phyloP scores from a whole-genome alignment of 2,888 invertebrate genomes.

The Scelioninae gen. 2 region DNA sequence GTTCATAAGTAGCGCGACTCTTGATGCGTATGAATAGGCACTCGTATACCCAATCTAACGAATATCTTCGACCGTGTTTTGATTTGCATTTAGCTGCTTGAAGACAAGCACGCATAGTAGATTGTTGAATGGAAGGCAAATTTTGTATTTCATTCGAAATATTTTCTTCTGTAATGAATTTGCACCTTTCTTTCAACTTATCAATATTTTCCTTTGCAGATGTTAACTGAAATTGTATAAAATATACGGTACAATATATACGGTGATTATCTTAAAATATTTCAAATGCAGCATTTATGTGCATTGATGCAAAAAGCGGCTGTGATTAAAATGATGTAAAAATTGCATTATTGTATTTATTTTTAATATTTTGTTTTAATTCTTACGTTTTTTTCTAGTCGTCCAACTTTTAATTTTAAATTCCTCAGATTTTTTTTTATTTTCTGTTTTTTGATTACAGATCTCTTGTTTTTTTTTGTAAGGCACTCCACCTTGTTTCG shows the following conservation, averaged over 20 bases:
- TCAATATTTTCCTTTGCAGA: constrained; percentile 10
- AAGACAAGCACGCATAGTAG: not conserved
- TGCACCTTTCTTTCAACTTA: not conserved
- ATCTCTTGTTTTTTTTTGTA: constrained; percentile 10
- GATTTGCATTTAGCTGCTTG: constrained; percentile 4
- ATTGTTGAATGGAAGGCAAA: constrained; percentile 14
- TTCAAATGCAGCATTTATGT: too few relatives aligned
- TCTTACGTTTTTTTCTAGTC: constrained; percentile 11
- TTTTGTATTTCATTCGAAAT: constrained; percentile 15
- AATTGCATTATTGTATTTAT: not conserved
- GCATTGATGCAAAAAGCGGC: too few relatives aligned
- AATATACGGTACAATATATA: too few relatives aligned
- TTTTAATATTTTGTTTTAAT: too few relatives aligned
- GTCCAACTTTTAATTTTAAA: constrained; percentile 8
- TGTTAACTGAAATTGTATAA: not conserved
- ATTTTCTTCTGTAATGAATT: not conserved
- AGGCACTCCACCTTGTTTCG: not conserved
- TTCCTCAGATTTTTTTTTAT: not conserved
- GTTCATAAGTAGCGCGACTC: constrained; percentile 12
- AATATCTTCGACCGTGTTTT: constrained; percentile 13
- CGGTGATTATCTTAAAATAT: too few relatives aligned
- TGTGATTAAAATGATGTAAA: not conserved
- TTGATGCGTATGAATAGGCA: constrained; percentile 33
- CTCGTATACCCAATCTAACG: constrained; percentile 27
- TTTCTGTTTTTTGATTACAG: constrained; percentile 11